Percentiles rank a stretch among this genome's conserved stretches.
These are phyloP conservation scores for Rattus rattus DNA, from an alignment of 2,113 vertebrate species.

Conservation along the genomic window DNA sequence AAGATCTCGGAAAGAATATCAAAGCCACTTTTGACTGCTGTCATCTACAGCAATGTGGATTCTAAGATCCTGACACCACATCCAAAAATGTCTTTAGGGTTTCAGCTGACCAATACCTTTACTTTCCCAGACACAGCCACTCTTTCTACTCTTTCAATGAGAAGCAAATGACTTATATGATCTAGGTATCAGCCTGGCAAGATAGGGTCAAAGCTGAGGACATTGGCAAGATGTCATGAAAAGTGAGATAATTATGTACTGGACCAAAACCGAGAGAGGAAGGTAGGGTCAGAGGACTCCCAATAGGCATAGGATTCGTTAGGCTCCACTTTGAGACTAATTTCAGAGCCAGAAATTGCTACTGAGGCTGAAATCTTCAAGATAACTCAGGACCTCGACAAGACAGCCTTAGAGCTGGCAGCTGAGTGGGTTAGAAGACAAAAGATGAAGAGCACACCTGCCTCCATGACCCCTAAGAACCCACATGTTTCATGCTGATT, in stretches of 20 bases:
- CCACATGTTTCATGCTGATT: neutral
- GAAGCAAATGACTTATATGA: neutral
- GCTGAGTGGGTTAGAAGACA: neutral
- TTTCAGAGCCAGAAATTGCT: neutral
- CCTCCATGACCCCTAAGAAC: neutral
- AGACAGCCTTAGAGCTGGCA: neutral
- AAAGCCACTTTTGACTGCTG: constrained; percentile 13
- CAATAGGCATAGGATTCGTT: neutral
- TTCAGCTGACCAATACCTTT: neutral
- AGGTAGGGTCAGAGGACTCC: neutral
- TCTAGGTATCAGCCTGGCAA: neutral
- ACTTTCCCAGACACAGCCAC: neutral
- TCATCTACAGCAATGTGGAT: neutral
- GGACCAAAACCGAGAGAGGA: constrained; percentile 23
- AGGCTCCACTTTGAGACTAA: neutral
- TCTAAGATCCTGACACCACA: neutral
- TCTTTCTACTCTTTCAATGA: constrained; percentile 42
- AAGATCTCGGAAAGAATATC: neutral
- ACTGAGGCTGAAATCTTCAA: neutral
- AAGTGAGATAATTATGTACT: constrained; percentile 14
- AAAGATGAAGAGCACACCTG: neutral
- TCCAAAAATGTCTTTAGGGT: neutral
- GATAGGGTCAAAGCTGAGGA: neutral
- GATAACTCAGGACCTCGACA: neutral
- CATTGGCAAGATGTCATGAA: neutral